Conservation (phyloP, 2,113 vertebrate genomes). For the Pardalotus punctatus region DNA sequence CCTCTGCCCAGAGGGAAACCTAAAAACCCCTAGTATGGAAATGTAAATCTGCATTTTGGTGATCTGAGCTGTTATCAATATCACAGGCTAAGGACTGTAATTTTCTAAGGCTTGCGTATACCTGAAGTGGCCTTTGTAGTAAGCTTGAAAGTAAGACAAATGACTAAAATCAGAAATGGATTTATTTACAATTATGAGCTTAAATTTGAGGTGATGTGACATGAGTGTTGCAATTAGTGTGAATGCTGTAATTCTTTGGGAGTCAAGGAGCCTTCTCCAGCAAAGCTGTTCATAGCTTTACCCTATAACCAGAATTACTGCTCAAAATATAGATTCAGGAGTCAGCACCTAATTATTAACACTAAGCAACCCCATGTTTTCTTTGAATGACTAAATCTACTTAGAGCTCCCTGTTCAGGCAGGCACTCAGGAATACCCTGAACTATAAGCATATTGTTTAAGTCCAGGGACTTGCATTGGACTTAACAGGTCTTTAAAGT, state of each 20-base stretch:
- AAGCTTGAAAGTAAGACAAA: background rate
- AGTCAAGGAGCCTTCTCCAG: background rate
- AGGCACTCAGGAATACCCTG: background rate
- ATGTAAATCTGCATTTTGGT: background rate
- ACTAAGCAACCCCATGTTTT: background rate
- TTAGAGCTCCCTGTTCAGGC: background rate
- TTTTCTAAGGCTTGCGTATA: background rate
- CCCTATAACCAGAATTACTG: background rate
- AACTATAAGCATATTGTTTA: constrained; percentile 36
- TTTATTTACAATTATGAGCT: background rate
- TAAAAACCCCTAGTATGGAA: background rate
- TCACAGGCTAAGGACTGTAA: background rate
- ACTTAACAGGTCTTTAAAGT: constrained; percentile 25
- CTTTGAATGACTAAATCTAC: background rate
- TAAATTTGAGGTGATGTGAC: background rate
- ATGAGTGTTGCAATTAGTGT: background rate
- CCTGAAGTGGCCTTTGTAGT: background rate
- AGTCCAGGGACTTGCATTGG: background rate
- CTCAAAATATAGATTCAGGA: background rate
- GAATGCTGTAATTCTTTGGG: background rate
- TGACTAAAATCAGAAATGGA: background rate
- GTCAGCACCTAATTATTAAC: background rate
- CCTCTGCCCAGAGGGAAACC: background rate
- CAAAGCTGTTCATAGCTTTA: background rate
- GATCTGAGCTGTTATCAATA: background rate